Conservation (phyloP, 2,797 vertebrate species). For the Sebastiscus tertius region DNA sequence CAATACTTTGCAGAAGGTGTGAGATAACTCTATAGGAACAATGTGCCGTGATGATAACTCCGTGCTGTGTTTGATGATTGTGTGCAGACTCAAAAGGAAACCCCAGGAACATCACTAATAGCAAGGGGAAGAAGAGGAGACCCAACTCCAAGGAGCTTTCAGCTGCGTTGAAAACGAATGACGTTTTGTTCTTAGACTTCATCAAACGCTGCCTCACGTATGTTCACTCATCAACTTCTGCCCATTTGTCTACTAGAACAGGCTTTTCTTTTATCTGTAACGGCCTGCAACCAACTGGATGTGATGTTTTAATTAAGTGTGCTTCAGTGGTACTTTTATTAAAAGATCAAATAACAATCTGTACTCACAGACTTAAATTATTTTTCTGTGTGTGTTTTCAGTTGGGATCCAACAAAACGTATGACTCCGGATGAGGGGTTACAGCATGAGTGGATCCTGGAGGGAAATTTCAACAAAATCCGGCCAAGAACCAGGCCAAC, state of each 20-base stretch:
- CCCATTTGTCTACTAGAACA: neutral
- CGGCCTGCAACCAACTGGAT: neutral
- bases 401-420: conserved; percentile 91
- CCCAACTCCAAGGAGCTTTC: conserved; percentile 90
- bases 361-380: neutral
- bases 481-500: conserved; percentile 74
- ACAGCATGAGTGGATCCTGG: conserved; percentile 92
- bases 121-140: conserved; percentile 90
- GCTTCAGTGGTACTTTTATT: neutral
- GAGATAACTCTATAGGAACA: neutral
- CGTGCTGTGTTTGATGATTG: neutral
- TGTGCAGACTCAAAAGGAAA: conserved; percentile 91
- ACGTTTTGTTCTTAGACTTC: conserved; percentile 90
- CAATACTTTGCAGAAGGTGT: neutral
- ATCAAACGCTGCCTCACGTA: conserved; percentile 90
- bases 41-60: neutral
- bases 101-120: conserved; percentile 90
- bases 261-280: neutral
- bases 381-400: conserved; percentile 39
- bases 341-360: neutral
- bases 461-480: conserved; percentile 83
- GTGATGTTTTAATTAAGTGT: neutral
- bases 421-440: conserved; percentile 93
- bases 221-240: conserved; percentile 47
- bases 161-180: conserved; percentile 87